phyloP scores from a whole-genome alignment of 2,797 vertebrate genomes.

The Parauchenoglanis ngamensis region DNA sequence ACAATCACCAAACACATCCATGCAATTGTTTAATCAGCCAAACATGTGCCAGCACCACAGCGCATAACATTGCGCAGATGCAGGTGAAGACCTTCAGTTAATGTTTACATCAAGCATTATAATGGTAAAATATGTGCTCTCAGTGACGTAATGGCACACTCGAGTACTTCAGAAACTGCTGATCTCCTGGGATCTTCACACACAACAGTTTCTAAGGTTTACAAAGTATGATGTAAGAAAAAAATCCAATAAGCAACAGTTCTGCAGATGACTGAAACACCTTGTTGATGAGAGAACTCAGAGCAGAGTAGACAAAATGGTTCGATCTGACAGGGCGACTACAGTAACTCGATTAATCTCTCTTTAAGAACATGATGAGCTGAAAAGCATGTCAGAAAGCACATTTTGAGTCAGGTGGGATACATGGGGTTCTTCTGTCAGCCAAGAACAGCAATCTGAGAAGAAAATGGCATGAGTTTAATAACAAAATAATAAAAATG shows the following conservation, averaged over 20 bases:
- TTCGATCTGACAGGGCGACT: not conserved
- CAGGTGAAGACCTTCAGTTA: not conserved
- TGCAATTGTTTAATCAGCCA: not conserved
- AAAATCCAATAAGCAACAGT: not conserved
- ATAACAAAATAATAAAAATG: not conserved
- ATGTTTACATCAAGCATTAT: too few species aligned
- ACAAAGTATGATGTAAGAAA: too few species aligned
- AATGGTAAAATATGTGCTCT: not conserved
- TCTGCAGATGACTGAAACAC: not conserved
- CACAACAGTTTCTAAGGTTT: not conserved
- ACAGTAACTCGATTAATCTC: not conserved
- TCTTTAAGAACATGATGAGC: not conserved
- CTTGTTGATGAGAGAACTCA: not conserved
- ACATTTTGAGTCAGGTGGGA: not conserved
- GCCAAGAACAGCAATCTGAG: not conserved
- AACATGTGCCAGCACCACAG: not conserved
- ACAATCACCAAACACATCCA: not conserved
- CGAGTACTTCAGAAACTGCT: not conserved
- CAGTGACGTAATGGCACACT: not conserved
- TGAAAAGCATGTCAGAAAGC: not conserved
- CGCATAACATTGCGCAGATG: not conserved
- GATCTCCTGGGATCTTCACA: not conserved
- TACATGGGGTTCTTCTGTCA: not conserved
- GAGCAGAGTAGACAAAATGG: not conserved
- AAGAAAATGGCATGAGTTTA: not conserved